A percentile compares a stretch with the other conserved stretches of the same genome.
phyloP scores from a whole-genome alignment of 2,797 vertebrate species.

The Acanthurus leucopareius region DNA sequence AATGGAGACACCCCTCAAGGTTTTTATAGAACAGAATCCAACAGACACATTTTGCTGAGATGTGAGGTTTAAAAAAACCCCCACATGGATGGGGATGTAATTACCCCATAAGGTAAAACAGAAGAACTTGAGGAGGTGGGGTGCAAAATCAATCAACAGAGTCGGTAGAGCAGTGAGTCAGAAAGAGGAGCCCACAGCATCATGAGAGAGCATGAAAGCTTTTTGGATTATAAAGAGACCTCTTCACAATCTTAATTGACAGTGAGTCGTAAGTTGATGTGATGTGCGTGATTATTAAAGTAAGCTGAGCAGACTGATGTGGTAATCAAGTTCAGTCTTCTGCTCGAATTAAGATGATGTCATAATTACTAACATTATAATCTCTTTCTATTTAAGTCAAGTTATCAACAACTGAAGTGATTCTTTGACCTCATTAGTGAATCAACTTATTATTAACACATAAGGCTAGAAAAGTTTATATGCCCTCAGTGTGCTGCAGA shows the following conservation, averaged over 20 bases:
- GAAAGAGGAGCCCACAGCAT: slow-evolving; percentile 10
- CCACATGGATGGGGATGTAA: slow-evolving; percentile 8
- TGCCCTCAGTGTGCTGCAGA: neutral
- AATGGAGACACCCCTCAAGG: neutral
- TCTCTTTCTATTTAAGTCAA: slow-evolving; percentile 14
- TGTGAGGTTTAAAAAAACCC: neutral
- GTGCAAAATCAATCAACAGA: slow-evolving; percentile 9
- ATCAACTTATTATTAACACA: neutral
- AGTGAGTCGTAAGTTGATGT: slow-evolving; percentile 5
- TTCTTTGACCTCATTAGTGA: slow-evolving; percentile 28
- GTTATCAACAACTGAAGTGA: slow-evolving; percentile 23
- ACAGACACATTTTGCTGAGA: slow-evolving; percentile 9
- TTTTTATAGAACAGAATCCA: slow-evolving; percentile 19
- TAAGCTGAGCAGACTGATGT: neutral
- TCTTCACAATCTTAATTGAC: neutral
- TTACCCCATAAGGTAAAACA: slow-evolving; percentile 13
- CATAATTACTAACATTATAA: slow-evolving; percentile 34
- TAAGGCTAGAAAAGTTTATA: neutral
- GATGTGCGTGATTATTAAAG: slow-evolving; percentile 19
- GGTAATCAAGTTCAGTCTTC: slow-evolving; percentile 1
- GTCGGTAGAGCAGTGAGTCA: neutral
- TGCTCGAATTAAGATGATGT: slow-evolving; percentile 15
- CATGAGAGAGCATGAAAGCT: neutral
- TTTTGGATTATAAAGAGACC: slow-evolving; percentile 12
- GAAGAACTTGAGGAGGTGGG: neutral